phyloP scores from a whole-genome alignment of 2,113 vertebrate genomes.

The Marmota flaviventris region DNA sequence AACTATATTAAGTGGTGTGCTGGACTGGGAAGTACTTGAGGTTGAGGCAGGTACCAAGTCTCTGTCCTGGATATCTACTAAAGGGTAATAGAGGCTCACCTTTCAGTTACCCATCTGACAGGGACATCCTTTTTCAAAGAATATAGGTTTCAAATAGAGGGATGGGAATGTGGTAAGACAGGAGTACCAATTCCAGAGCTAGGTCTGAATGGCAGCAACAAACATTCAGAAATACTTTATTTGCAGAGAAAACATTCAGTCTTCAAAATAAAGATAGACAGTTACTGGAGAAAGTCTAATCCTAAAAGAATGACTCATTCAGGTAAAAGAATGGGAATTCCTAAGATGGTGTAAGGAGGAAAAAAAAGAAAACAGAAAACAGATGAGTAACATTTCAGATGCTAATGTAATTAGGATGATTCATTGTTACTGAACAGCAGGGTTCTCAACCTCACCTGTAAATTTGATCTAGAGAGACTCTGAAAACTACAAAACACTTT shows the following conservation, averaged over 20 bases:
- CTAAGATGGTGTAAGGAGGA: not conserved
- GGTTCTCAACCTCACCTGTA: not conserved
- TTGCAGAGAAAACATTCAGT: not conserved
- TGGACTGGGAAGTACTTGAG: not conserved
- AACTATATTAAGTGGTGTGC: not conserved
- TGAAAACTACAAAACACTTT: conserved; percentile 4
- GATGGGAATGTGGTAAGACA: not conserved
- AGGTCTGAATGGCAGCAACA: not conserved
- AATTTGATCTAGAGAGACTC: not conserved
- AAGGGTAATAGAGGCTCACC: not conserved
- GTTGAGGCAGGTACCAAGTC: not conserved
- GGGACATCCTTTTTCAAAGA: conserved; percentile 9
- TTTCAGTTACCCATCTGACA: not conserved
- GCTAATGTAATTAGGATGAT: conserved; percentile 57
- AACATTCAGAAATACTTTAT: not conserved
- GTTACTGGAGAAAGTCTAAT: conserved; percentile 3
- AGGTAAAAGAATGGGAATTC: conserved; percentile 44
- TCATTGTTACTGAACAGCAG: not conserved
- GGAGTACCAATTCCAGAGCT: not conserved
- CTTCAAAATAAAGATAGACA: conserved; percentile 45
- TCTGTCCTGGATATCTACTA: not conserved
- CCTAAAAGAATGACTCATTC: conserved; percentile 43
- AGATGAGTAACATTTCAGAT: not conserved
- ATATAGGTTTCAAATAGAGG: not conserved
- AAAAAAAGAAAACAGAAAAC: not conserved